These are phyloP conservation scores for Aphelinus certus DNA, from an alignment of 1,140 invertebrate genomes.

Conservation along the genomic window DNA sequence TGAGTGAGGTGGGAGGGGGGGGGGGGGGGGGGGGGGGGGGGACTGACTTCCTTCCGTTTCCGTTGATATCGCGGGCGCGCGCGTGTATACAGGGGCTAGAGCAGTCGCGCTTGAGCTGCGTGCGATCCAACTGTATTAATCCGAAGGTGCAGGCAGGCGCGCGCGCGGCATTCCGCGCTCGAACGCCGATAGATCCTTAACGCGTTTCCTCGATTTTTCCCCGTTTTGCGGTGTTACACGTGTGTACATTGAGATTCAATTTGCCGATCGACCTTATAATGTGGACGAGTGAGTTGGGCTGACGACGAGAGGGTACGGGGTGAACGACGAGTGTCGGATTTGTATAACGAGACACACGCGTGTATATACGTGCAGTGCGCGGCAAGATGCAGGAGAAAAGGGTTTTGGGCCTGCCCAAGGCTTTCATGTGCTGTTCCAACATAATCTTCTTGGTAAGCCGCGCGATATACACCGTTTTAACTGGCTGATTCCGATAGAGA, in stretches of 20 bases:
- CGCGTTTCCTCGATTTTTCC: not conserved
- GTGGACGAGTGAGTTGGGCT: no score
- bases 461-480: no score
- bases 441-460: slow-evolving; percentile 61
- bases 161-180: not conserved
- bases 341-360: no score
- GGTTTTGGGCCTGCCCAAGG: slow-evolving; percentile 48
- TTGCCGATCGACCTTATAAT: no score
- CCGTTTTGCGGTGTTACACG: no score
- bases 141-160: not conserved
- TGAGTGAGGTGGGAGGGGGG: no score
- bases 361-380: not conserved
- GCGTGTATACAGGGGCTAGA: no score
- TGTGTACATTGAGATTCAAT: no score
- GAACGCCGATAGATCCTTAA: not conserved
- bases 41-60: slow-evolving; percentile 63
- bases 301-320: no score
- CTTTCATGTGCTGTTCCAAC: slow-evolving; percentile 62
- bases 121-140: no score
- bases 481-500: not conserved
- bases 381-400: slow-evolving; percentile 48
- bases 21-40: not conserved
- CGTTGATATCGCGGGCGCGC: slow-evolving; percentile 56
- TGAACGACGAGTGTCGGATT: no score
- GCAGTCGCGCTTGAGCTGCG: slow-evolving; percentile 25